A percentile compares a stretch with the other conserved stretches of the same genome.
Evolutionary conservation across 2,888 invertebrate genomes (phyloP).

Genomic region (Vanessa cardui): DNA sequence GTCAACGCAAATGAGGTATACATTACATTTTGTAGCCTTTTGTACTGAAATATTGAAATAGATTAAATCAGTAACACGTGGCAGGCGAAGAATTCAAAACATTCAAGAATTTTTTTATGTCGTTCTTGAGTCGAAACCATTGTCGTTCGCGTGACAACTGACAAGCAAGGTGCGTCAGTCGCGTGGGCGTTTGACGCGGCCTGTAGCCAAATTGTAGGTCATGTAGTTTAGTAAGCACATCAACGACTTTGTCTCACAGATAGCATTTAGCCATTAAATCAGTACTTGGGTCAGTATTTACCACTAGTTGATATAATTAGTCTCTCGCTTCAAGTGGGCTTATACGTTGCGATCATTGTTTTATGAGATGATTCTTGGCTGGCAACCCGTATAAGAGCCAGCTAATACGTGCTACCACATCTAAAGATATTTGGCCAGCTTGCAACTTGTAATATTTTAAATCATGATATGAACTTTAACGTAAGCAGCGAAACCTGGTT

Average conservation of each 20-base stretch:
- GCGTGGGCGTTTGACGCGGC: slow-evolving; percentile 40
- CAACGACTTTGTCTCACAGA: slow-evolving; percentile 19
- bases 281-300: slow-evolving; percentile 23
- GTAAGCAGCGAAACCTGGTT: not conserved
- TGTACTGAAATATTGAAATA: not conserved
- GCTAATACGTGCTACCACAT: slow-evolving; percentile 20
- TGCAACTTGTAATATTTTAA: slow-evolving; percentile 25
- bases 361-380: slow-evolving; percentile 35
- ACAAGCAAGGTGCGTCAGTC: slow-evolving; percentile 43
- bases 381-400: slow-evolving; percentile 31
- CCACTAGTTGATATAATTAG: slow-evolving; percentile 34
- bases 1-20: not conserved
- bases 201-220: slow-evolving; percentile 42
- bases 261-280: slow-evolving; percentile 19
- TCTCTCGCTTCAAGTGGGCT: slow-evolving; percentile 20
- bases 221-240: slow-evolving; percentile 34
- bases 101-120: slow-evolving; percentile 23
- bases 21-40: not conserved
- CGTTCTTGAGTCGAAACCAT: slow-evolving; percentile 36
- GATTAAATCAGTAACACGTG: slow-evolving; percentile 1
- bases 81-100: slow-evolving; percentile 20
- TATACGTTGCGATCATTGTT: slow-evolving; percentile 32
- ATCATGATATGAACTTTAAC: slow-evolving; percentile 4
- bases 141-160: slow-evolving; percentile 45
- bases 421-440: slow-evolving; percentile 23